Conservation (phyloP, 2,797 vertebrate species). For the Alouatta caraya region DNA sequence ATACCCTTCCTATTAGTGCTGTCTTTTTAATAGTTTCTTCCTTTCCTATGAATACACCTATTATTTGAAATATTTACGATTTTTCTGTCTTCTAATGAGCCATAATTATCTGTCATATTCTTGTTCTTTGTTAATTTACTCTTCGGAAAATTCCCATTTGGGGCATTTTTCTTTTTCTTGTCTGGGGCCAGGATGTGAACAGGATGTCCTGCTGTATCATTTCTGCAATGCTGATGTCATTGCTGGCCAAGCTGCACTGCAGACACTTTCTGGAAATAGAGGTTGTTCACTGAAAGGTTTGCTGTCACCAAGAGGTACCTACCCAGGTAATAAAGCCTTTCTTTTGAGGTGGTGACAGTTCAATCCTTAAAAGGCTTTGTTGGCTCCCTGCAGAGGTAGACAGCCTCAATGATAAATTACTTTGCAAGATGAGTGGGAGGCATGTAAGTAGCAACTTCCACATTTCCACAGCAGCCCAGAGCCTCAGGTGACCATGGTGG, state of each 20-base stretch:
- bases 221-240: constrained; percentile 16
- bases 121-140: constrained; percentile 18
- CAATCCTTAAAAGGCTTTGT: neutral
- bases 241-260: neutral
- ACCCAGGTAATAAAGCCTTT: neutral
- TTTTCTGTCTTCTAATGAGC: neutral
- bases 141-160: constrained; percentile 29
- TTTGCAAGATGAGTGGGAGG: neutral
- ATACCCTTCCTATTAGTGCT: neutral
- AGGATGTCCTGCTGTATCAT: neutral
- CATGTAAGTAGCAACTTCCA: neutral
- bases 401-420: neutral
- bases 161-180: neutral
- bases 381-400: neutral
- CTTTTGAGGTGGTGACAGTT: neutral
- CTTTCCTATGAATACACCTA: neutral
- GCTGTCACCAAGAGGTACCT: neutral
- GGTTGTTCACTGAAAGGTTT: neutral
- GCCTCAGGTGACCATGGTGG: neutral
- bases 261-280: neutral
- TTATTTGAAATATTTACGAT: constrained; percentile 20
- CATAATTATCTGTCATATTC: neutral
- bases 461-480: neutral
- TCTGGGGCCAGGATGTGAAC: neutral
- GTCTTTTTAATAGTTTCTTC: neutral